A percentile compares a stretch with the other conserved stretches of the same genome.
Evolutionary conservation across 2,888 invertebrate genomes (phyloP).

Genomic region (Cabera pusaria): DNA sequence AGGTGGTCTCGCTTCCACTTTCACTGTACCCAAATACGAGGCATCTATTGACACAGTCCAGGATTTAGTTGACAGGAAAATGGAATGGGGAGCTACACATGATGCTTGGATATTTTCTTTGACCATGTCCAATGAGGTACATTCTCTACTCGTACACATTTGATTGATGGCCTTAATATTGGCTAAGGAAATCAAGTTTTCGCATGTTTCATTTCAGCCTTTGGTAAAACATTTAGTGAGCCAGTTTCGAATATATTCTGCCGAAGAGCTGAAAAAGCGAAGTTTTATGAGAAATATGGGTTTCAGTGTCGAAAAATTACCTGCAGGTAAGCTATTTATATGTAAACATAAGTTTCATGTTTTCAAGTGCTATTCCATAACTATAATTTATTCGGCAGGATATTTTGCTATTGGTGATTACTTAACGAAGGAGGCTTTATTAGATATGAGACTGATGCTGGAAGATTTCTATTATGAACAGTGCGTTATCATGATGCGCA

Average conservation of each 20-base stretch:
- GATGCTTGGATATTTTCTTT: conserved; percentile 87
- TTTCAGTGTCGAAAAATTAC: conserved; percentile 85
- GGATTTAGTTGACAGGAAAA: conserved; percentile 81
- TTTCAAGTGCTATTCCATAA: neutral
- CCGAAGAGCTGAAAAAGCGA: conserved; percentile 57
- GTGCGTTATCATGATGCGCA: conserved; percentile 85
- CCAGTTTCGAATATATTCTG: conserved; percentile 69
- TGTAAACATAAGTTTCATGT: no score
- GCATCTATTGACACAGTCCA: conserved; percentile 84
- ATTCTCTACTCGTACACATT: no score
- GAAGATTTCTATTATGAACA: conserved; percentile 88
- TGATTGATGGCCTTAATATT: no score
- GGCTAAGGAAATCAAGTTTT: no score
- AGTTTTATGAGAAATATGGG: conserved; percentile 78
- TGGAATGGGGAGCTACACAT: conserved; percentile 86
- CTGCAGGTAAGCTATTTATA: conserved; percentile 85
- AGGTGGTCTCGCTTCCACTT: conserved; percentile 86
- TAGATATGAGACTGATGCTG: conserved; percentile 84
- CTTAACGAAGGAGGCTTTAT: conserved; percentile 81
- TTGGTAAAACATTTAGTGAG: conserved; percentile 66
- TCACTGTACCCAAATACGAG: conserved; percentile 86
- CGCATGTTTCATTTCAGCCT: conserved; percentile 57
- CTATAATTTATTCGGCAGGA: conserved; percentile 57
- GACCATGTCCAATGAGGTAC: conserved; percentile 81
- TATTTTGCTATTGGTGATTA: conserved; percentile 87